phyloP scores from a whole-genome alignment of 2,797 vertebrate genomes.

The Sphenodon punctatus region DNA sequence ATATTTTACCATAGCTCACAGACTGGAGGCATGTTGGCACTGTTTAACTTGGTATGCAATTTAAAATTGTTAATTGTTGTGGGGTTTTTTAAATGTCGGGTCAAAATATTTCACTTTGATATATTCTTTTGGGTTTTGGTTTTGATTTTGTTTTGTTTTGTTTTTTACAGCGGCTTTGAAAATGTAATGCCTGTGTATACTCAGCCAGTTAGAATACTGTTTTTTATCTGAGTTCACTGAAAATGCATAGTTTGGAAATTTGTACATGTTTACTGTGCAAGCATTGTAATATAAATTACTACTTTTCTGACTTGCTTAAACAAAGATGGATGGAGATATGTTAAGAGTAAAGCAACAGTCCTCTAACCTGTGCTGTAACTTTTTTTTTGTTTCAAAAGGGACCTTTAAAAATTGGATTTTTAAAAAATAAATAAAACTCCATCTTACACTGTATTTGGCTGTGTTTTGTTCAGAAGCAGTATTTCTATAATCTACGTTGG shows the following conservation, averaged over 20 bases:
- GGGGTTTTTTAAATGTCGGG: conserved; percentile 60
- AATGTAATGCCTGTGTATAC: conserved; percentile 63
- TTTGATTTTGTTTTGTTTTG: conserved; percentile 7
- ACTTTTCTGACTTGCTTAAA: conserved; percentile 70
- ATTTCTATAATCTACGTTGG: neutral
- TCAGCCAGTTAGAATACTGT: conserved; percentile 22
- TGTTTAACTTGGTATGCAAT: conserved; percentile 60
- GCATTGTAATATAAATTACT: conserved; percentile 68
- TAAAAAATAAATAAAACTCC: conserved; percentile 39
- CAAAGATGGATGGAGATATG: conserved; percentile 55
- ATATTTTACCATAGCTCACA: conserved; percentile 64
- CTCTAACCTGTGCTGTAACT: conserved; percentile 55
- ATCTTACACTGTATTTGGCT: conserved; percentile 27
- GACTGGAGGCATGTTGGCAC: conserved; percentile 58
- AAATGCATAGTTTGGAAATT: conserved; percentile 69
- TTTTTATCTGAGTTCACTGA: conserved; percentile 48
- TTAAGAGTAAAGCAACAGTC: conserved; percentile 50
- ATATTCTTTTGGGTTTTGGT: conserved; percentile 62
- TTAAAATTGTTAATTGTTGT: conserved; percentile 61
- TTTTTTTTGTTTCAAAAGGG: conserved; percentile 70
- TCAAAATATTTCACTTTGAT: conserved; percentile 66
- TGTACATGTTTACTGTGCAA: conserved; percentile 63
- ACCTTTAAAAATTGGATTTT: conserved; percentile 68
- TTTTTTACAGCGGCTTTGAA: conserved; percentile 68
- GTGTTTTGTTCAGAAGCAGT: conserved; percentile 2